Evolutionary conservation across 2,113 vertebrate genomes (phyloP).

Genomic region (Bujurquina vittata): DNA sequence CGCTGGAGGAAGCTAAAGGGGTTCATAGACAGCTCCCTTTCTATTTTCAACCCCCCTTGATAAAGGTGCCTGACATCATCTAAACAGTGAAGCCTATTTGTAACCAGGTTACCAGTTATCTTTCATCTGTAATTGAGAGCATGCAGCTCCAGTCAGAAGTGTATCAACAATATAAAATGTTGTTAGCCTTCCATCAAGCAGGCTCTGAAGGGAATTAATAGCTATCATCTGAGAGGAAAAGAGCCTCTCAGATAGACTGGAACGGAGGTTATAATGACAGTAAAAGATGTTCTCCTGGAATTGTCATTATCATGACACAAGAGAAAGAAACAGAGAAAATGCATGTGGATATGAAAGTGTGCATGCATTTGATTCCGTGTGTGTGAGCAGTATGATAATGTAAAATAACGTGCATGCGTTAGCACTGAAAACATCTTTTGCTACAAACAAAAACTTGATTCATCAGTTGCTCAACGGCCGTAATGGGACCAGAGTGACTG

Average conservation of each 20-base stretch:
- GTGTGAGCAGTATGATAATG: background rate
- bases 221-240: slow-evolving; percentile 73
- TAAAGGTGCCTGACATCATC: slow-evolving; percentile 82
- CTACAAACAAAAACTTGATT: background rate
- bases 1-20: slow-evolving; percentile 39
- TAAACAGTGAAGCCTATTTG: slow-evolving; percentile 78
- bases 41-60: slow-evolving; percentile 73
- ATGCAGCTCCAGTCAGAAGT: slow-evolving; percentile 77
- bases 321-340: slow-evolving; percentile 27
- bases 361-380: slow-evolving; percentile 3
- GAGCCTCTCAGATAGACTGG: slow-evolving; percentile 61
- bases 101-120: slow-evolving; percentile 83
- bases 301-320: slow-evolving; percentile 72
- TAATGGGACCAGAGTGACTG: background rate
- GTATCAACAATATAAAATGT: slow-evolving; percentile 82
- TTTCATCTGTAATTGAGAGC: slow-evolving; percentile 80
- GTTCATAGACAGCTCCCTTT: slow-evolving; percentile 50
- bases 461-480: background rate
- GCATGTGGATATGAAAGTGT: background rate
- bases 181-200: slow-evolving; percentile 82
- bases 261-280: slow-evolving; percentile 68
- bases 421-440: background rate
- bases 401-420: background rate
- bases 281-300: slow-evolving; percentile 72
- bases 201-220: slow-evolving; percentile 81